Percentiles rank a stretch among this genome's conserved stretches.
Evolutionary conservation across 2,113 vertebrate species (phyloP).

Genomic region (Oxyura jamaicensis): DNA sequence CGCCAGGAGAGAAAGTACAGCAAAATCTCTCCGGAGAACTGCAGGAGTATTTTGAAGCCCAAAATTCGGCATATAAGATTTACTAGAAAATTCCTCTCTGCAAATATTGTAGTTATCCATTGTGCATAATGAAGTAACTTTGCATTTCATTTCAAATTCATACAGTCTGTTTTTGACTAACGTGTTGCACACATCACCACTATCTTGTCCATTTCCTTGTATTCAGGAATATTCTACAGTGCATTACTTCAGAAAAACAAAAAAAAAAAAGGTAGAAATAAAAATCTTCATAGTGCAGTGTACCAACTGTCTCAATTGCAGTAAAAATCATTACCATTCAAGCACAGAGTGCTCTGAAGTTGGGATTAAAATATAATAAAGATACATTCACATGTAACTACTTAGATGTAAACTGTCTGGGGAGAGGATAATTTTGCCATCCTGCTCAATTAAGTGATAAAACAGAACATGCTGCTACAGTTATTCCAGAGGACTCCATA

Average conservation of each 20-base stretch:
- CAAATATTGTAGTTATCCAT: conserved; percentile 41
- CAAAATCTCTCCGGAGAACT: neutral
- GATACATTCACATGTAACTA: neutral
- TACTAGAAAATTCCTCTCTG: neutral
- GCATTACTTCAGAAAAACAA: neutral
- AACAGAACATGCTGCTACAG: neutral
- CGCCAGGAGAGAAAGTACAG: neutral
- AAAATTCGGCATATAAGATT: neutral
- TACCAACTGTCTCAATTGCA: neutral
- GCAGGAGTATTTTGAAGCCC: neutral
- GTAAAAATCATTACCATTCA: neutral
- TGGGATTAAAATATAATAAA: neutral
- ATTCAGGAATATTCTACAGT: neutral
- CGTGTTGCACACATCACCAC: neutral
- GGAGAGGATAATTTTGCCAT: neutral
- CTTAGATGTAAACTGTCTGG: neutral
- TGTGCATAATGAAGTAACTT: conserved; percentile 38
- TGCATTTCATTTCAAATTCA: conserved; percentile 41
- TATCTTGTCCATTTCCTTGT: neutral
- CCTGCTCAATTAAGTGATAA: neutral
- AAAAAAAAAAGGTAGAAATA: neutral
- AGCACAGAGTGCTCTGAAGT: neutral
- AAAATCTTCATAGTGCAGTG: neutral
- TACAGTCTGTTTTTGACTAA: neutral
- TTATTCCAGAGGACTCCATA: neutral